Conservation (phyloP, 2,888 invertebrate species). For the Escarpia spicata region DNA sequence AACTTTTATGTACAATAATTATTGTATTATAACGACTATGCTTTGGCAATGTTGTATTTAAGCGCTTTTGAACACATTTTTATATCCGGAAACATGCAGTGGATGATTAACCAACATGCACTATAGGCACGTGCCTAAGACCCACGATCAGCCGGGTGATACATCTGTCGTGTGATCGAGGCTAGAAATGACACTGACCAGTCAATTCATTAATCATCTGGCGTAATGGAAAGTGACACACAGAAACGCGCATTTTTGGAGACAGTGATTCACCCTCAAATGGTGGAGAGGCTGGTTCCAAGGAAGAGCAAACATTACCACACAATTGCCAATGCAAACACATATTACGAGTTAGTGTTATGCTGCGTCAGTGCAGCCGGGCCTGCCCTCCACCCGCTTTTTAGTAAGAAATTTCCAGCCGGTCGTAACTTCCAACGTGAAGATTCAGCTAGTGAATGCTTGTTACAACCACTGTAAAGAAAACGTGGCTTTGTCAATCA, state of each 20-base stretch:
- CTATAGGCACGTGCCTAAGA: too few relatives aligned
- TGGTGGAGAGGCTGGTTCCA: neutral
- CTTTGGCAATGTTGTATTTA: too few relatives aligned
- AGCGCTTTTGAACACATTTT: too few relatives aligned
- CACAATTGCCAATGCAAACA: neutral
- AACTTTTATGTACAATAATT: too few relatives aligned
- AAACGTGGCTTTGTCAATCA: neutral
- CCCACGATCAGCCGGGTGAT: too few relatives aligned
- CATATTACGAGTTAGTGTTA: neutral
- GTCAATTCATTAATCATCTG: neutral
- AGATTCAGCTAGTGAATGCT: neutral
- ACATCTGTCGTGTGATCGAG: too few relatives aligned
- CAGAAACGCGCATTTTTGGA: neutral
- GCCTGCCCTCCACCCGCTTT: neutral
- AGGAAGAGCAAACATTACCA: neutral
- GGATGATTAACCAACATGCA: too few relatives aligned
- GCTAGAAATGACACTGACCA: too few relatives aligned
- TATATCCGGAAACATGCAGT: too few relatives aligned
- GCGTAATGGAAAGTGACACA: neutral
- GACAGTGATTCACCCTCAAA: neutral
- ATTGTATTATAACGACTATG: too few relatives aligned
- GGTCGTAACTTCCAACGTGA: neutral
- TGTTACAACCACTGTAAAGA: neutral
- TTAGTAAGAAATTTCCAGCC: neutral
- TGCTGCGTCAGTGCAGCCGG: constrained; percentile 23